Conservation (phyloP, 2,797 vertebrate species). For the Numenius phaeopus region DNA sequence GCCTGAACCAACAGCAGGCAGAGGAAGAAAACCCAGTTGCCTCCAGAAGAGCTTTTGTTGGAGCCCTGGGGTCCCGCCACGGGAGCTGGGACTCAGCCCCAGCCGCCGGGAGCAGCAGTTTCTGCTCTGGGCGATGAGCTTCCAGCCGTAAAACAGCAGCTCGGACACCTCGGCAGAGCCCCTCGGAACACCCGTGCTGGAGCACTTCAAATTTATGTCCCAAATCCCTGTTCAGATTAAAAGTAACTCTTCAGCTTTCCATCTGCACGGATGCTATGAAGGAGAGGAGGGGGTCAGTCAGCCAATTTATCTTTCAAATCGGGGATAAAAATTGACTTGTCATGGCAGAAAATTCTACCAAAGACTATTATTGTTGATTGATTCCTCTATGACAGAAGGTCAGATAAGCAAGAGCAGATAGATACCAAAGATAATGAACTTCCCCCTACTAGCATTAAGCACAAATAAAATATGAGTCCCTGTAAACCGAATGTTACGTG, state of each 20-base stretch:
- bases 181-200: background rate
- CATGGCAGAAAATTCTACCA: constrained; percentile 68
- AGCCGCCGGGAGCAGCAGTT: background rate
- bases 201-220: constrained; percentile 22
- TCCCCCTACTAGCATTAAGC: constrained; percentile 78
- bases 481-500: constrained; percentile 72
- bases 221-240: constrained; percentile 11
- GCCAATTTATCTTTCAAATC: constrained; percentile 62
- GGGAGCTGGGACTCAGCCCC: accelerated
- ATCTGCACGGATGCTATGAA: constrained; percentile 30
- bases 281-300: constrained; percentile 53
- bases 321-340: constrained; percentile 74
- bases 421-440: constrained; percentile 68
- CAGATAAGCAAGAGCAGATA: constrained; percentile 69
- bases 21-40: background rate
- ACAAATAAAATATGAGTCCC: constrained; percentile 73
- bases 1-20: background rate
- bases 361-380: constrained; percentile 73
- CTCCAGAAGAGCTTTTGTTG: background rate
- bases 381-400: constrained; percentile 65
- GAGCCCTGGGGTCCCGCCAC: accelerated
- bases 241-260: constrained; percentile 51
- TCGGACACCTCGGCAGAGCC: background rate
- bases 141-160: background rate
- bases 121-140: accelerated